Evolutionary conservation across 2,797 vertebrate genomes (phyloP).

Genomic region (Mareca strepera): DNA sequence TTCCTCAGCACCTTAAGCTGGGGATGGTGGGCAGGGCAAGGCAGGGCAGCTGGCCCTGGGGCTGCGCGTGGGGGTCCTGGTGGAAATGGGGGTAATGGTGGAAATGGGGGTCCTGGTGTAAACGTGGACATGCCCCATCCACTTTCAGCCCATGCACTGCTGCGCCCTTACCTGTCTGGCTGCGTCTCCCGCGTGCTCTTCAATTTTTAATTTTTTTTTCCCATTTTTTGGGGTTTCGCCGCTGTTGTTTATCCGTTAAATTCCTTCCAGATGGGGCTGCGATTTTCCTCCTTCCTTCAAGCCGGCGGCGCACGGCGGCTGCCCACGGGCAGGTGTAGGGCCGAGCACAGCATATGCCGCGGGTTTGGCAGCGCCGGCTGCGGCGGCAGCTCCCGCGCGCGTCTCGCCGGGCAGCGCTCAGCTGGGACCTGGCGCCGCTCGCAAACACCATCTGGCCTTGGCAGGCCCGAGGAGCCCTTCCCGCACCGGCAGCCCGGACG

Average conservation of each 20-base stretch:
- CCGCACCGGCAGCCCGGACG: not conserved
- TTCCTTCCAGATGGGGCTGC: constrained; percentile 61
- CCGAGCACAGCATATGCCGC: constrained; percentile 84
- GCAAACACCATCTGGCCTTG: constrained; percentile 90
- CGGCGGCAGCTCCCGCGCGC: constrained; percentile 77
- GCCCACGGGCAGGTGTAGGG: constrained; percentile 85
- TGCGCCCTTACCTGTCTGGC: not conserved
- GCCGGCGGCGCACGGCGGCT: constrained; percentile 77
- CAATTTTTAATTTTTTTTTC: not conserved
- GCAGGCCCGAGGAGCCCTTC: constrained; percentile 53
- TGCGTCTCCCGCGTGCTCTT: rapidly evolving
- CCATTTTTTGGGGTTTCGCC: not conserved
- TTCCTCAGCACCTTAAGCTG: not conserved
- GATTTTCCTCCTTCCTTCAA: constrained; percentile 71
- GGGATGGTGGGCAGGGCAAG: rapidly evolving
- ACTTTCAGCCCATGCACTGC: rapidly evolving
- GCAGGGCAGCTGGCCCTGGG: not conserved
- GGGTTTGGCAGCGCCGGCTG: constrained; percentile 79
- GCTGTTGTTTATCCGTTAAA: not conserved
- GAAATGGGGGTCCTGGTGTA: not conserved
- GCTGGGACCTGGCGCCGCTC: constrained; percentile 85
- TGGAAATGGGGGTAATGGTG: rapidly evolving
- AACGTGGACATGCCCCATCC: rapidly evolving
- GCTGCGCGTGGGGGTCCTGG: rapidly evolving
- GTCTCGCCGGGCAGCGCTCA: constrained; percentile 82